Base-by-base conservation (phyloP, 2,888 invertebrate genomes). In the Liodrosophila aerea region DNA sequence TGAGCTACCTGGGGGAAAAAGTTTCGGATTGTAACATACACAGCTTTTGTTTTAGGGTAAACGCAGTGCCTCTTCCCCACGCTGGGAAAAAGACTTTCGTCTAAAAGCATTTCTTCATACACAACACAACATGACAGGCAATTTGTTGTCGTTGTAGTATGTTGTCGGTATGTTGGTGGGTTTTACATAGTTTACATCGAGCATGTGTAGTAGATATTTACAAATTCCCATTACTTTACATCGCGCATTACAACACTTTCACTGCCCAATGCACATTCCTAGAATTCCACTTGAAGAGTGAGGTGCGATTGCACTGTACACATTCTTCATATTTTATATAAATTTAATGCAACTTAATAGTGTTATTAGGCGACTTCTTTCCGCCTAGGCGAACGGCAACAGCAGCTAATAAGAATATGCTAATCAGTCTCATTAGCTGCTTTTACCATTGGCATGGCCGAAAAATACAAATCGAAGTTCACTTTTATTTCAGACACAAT, bases 61-160 rank as follows among this genome's bases (percentile, higher is more conserved):
- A 13, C 27, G n/a, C n/a, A n/a, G n/a, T n/a, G n/a, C n/a, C n/a
- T 9, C 47, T 37, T n/a, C 12, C 33, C 22, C 30, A 29, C 15
- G 27, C 16, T 43, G 7, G 16, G 40, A 16, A 29, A 37, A 41
- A 74, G 43, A 59, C 56, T 72, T 59, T 75, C 66, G 40, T 44
- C 59, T 74, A 72, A 74, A 74, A 74, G 74, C 72, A 68, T 74
- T 74, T 74, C 64, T 61, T 37, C 52, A 59, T 33, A 52, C 30
- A 51, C 15, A 29, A 46, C 45, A 34, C 30, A 56, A 74, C 72
- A 72, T 65, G 72, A 68, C 64, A 61, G 58, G 58, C 59, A 61
- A 73, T 71, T 73, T 73, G 73, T 67, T 67, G 51, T 50, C 49
- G 44, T 34, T 30, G 36, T 49, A 37, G 43, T 29, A 2, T 29